A percentile compares a stretch with the other conserved stretches of the same genome.
These are phyloP conservation scores for Caenorhabditis latens DNA, from an alignment of 1,140 invertebrate genomes.

Conservation along the genomic window DNA sequence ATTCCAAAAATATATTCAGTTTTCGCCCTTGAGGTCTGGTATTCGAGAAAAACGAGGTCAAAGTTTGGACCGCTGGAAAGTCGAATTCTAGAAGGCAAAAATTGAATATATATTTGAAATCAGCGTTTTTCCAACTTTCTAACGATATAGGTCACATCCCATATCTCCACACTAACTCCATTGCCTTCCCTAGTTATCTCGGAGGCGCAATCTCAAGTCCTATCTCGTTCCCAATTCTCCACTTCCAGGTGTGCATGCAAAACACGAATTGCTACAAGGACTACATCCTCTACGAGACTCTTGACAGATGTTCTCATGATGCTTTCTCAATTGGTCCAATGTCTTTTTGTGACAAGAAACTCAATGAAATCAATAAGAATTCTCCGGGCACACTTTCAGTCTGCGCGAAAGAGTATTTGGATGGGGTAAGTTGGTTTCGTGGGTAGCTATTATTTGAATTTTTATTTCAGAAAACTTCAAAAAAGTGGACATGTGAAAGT, in stretches of 20 bases:
- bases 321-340: slow-evolving; percentile 15
- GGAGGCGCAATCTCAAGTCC: not conserved
- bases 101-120: too few species aligned
- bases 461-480: not conserved
- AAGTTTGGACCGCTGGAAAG: too few species aligned
- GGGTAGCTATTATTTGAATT: not conserved
- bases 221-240: too few species aligned
- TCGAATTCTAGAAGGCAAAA: too few species aligned
- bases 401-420: not conserved
- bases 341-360: not conserved
- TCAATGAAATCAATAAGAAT: not conserved
- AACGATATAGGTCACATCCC: too few species aligned
- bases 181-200: too few species aligned
- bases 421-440: not conserved
- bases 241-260: slow-evolving; percentile 16
- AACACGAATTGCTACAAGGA: slow-evolving; percentile 29
- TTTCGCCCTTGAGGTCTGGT: too few species aligned
- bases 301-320: slow-evolving; percentile 23
- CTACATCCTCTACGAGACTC: not conserved
- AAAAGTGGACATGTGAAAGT: not conserved
- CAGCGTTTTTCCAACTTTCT: too few species aligned
- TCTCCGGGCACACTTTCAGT: not conserved
- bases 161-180: too few species aligned
- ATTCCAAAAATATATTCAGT: too few species aligned
- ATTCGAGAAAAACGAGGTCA: too few species aligned